Evolutionary conservation across 1,140 invertebrate species (phyloP).

Genomic region (Heliconius nattereri): DNA sequence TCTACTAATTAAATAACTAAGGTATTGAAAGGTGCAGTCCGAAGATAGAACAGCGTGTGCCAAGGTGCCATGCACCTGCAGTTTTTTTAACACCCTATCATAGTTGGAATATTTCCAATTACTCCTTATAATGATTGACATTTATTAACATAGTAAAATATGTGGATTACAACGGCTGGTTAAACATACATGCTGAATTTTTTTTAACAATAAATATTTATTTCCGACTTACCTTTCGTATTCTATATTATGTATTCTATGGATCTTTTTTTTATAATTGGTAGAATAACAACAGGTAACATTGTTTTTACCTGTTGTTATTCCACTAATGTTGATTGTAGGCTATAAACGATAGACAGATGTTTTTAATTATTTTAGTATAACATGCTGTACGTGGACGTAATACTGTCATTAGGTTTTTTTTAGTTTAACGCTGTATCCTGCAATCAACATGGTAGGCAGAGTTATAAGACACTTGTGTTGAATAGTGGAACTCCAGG

Average conservation of each 20-base stretch:
- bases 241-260: background rate
- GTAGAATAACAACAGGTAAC: background rate
- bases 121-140: constrained; percentile 11
- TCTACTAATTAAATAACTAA: background rate
- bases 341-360: background rate
- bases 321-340: too few species aligned
- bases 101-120: constrained; percentile 5
- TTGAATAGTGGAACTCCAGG: too few species aligned
- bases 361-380: background rate
- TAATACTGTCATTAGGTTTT: too few species aligned
- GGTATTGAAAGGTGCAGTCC: background rate
- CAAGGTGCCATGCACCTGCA: background rate
- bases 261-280: background rate
- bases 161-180: background rate
- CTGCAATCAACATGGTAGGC: too few species aligned
- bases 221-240: background rate
- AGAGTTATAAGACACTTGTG: too few species aligned
- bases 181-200: background rate
- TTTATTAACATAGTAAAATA: constrained; percentile 12
- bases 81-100: background rate
- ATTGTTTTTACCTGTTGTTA: background rate
- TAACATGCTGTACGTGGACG: background rate
- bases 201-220: background rate
- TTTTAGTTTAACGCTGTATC: too few species aligned
- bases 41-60: constrained; percentile 1